These are phyloP conservation scores for Globodera rostochiensis DNA, from an alignment of 1,140 invertebrate species.

Conservation along the genomic window DNA sequence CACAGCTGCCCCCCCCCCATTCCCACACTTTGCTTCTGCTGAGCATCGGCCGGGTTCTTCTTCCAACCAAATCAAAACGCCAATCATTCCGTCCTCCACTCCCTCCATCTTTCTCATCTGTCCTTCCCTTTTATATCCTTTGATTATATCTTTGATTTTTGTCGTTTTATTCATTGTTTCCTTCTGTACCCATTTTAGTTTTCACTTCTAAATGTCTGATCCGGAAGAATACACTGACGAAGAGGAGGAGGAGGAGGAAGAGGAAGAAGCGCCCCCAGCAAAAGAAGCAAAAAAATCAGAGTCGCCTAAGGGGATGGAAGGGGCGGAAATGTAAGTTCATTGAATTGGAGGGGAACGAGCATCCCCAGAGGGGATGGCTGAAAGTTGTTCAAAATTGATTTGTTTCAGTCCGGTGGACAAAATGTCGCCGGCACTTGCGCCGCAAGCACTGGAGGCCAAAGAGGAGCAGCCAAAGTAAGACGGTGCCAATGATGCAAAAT, in stretches of 20 bases:
- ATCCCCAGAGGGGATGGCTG: no score
- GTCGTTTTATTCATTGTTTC: background rate
- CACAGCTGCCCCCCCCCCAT: background rate
- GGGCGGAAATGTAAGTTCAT: background rate
- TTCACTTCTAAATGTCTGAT: slow-evolving; percentile 33
- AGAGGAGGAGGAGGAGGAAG: slow-evolving; percentile 31
- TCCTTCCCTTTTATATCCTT: background rate
- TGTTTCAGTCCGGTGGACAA: background rate
- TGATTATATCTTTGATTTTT: background rate
- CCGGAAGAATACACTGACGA: slow-evolving; percentile 38
- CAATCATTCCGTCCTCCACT: background rate
- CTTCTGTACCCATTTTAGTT: background rate
- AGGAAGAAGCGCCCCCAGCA: slow-evolving; percentile 5
- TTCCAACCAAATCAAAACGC: background rate
- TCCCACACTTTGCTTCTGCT: background rate
- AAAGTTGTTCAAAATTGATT: background rate
- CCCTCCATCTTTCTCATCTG: no score
- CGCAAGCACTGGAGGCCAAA: slow-evolving; percentile 11
- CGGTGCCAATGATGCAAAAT: background rate
- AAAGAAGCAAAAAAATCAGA: slow-evolving; percentile 13
- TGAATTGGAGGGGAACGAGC: no score
- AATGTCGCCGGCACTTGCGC: slow-evolving; percentile 16
- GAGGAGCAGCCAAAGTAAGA: slow-evolving; percentile 31
- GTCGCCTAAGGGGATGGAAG: slow-evolving; percentile 3
- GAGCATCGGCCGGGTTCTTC: background rate